phyloP scores from a whole-genome alignment of 30 jellyfish, hydroid and myxozoan genomes.

The Cassiopea andromeda region DNA sequence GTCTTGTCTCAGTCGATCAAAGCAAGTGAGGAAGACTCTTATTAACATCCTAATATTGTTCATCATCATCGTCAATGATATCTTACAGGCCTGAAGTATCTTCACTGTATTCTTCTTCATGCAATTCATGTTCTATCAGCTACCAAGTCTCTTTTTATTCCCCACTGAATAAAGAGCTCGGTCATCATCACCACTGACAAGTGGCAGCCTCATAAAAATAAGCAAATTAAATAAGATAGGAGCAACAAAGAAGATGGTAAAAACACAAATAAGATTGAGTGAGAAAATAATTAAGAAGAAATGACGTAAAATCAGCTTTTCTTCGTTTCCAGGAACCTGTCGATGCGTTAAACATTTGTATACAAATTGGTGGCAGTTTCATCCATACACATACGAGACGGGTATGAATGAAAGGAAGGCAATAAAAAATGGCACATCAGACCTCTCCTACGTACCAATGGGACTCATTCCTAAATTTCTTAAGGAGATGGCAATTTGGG shows the following conservation, averaged over 20 bases:
- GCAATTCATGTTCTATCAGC: too few relatives aligned
- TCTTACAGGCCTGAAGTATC: too few relatives aligned
- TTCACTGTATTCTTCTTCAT: background rate
- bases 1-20: conserved; percentile 19
- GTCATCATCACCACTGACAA: too few relatives aligned
- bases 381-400: conserved; percentile 33
- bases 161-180: too few relatives aligned
- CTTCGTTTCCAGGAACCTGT: conserved; percentile 45
- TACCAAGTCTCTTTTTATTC: too few relatives aligned
- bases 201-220: too few relatives aligned
- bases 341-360: conserved; percentile 59
- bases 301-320: background rate
- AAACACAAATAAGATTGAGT: too few relatives aligned
- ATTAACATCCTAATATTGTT: background rate
- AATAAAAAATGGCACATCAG: background rate
- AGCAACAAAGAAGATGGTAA: too few relatives aligned
- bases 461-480: conserved; percentile 45
- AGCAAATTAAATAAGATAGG: too few relatives aligned
- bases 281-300: too few relatives aligned
- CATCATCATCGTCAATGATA: too few relatives aligned
- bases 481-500: conserved; percentile 60
- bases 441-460: conserved; percentile 50
- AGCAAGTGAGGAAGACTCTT: conserved; percentile 16
- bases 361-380: conserved; percentile 65
- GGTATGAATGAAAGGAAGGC: conserved; percentile 17